These are phyloP conservation scores for Acrobasis consociella DNA, from an alignment of 2,888 invertebrate species.

Conservation along the genomic window DNA sequence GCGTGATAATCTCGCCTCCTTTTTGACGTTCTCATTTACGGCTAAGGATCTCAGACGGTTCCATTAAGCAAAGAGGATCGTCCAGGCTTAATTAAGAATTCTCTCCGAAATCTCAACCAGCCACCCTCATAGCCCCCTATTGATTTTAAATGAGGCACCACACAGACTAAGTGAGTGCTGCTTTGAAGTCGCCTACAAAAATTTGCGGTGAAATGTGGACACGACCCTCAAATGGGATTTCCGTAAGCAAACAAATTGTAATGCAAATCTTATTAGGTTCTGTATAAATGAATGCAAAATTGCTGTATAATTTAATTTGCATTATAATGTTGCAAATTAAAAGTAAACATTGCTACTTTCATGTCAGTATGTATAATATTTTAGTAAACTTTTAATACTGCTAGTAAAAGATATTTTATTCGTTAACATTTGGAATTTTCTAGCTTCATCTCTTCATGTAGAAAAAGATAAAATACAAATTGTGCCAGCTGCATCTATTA, in stretches of 20 bases:
- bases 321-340: not conserved
- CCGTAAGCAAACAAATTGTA: slow-evolving; percentile 13
- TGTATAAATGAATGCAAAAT: slow-evolving; percentile 19
- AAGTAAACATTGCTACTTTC: not conserved
- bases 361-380: too few relatives aligned
- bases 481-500: too few relatives aligned
- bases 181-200: slow-evolving; percentile 60
- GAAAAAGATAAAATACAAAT: too few relatives aligned
- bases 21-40: slow-evolving; percentile 66
- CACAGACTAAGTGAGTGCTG: slow-evolving; percentile 52
- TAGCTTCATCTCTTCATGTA: too few relatives aligned
- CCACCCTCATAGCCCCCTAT: slow-evolving; percentile 70
- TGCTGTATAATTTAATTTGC: not conserved
- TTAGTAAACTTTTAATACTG: too few relatives aligned
- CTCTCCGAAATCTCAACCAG: slow-evolving; percentile 73
- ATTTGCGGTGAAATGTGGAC: slow-evolving; percentile 55
- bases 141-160: slow-evolving; percentile 78
- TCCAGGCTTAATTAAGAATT: slow-evolving; percentile 79
- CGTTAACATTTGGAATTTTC: too few relatives aligned
- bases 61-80: slow-evolving; percentile 78
- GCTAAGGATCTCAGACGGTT: slow-evolving; percentile 66
- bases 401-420: too few relatives aligned
- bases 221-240: slow-evolving; percentile 13
- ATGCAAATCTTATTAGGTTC: slow-evolving; percentile 16
- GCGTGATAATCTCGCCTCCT: slow-evolving; percentile 54